Percentiles rank a stretch among this genome's conserved stretches.
These are phyloP conservation scores for Amphilophus citrinellus DNA, from an alignment of 2,113 vertebrate species.

Conservation along the genomic window DNA sequence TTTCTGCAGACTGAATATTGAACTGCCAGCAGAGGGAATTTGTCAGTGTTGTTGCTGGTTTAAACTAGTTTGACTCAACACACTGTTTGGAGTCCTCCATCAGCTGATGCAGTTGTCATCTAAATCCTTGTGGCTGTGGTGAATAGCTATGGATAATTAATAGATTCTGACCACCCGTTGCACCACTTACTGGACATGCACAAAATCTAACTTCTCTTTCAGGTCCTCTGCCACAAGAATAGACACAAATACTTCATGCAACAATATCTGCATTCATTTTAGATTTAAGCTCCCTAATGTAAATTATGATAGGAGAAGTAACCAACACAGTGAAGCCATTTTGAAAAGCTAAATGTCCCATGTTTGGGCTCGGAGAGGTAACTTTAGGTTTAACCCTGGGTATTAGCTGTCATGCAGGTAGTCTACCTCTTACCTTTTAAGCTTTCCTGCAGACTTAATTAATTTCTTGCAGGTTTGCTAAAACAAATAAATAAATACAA, in stretches of 20 bases:
- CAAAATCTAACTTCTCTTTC: neutral
- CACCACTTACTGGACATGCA: neutral
- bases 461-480: neutral
- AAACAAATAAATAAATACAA: too few species aligned
- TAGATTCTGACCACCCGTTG: neutral
- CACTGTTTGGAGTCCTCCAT: neutral
- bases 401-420: neutral
- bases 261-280: too few species aligned
- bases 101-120: neutral
- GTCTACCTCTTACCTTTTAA: neutral
- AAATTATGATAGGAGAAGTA: neutral
- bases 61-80: neutral
- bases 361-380: neutral
- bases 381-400: neutral
- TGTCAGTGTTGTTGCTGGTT: neutral
- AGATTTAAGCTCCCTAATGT: too few species aligned
- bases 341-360: neutral
- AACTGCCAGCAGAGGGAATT: neutral
- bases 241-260: too few species aligned
- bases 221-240: neutral
- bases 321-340: neutral
- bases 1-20: neutral
- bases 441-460: neutral
- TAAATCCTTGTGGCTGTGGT: too few species aligned
- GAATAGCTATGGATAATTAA: too few species aligned